Percentiles rank a stretch among this genome's conserved stretches.
phyloP scores from a whole-genome alignment of 1,140 invertebrate species.

The Doryteuthis pealeii region DNA sequence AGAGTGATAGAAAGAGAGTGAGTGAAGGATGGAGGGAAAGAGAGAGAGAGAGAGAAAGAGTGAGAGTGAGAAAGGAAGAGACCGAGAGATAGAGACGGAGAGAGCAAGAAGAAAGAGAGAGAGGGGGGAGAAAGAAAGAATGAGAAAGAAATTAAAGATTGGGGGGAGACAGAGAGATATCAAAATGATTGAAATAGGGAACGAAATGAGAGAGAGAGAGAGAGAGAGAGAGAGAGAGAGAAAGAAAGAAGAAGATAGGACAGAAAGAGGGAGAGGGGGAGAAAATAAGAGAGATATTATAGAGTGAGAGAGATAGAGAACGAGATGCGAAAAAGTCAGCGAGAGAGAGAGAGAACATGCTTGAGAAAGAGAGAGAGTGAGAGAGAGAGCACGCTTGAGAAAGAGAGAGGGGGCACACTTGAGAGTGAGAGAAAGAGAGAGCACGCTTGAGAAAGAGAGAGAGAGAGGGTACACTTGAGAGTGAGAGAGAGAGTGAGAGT shows the following conservation, averaged over 20 bases:
- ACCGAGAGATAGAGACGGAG: neutral
- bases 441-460: no score
- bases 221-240: constrained; percentile 5
- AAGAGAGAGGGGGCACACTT: no score
- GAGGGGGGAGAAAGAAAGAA: constrained; percentile 15
- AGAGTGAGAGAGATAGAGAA: neutral
- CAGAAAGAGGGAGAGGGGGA: constrained; percentile 10
- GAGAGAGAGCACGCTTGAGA: no score
- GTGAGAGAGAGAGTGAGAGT: neutral
- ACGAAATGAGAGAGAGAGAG: neutral
- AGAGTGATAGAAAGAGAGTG: neutral
- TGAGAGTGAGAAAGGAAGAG: constrained; percentile 9
- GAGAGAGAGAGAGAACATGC: no score
- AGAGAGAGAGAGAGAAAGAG: constrained; percentile 14
- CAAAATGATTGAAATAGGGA: neutral
- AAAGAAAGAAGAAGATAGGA: constrained; percentile 4
- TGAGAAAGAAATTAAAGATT: no score
- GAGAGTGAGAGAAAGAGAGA: no score
- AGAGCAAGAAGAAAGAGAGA: neutral
- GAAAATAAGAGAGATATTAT: neutral
- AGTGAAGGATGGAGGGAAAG: constrained; percentile 8
- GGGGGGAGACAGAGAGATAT: constrained; percentile 1
- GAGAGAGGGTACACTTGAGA: neutral
- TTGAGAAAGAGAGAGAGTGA: no score
- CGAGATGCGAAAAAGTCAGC: no score